phyloP scores from a whole-genome alignment of 2,113 vertebrate genomes.

The Callipepla californica region DNA sequence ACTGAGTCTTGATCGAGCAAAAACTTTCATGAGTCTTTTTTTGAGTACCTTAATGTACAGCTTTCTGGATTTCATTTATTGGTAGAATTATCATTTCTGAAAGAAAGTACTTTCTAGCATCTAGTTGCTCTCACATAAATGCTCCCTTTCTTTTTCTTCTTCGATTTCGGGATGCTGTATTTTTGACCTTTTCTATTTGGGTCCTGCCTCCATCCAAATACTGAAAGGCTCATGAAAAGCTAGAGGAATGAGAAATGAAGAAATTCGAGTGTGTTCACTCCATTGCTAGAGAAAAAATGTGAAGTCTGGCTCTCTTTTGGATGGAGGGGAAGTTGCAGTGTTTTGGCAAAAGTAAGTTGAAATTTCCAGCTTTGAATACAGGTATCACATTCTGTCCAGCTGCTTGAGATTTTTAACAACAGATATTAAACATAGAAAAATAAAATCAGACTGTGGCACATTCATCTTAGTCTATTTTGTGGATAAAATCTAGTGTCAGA shows the following conservation, averaged over 20 bases:
- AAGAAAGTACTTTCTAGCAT: neutral
- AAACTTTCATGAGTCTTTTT: neutral
- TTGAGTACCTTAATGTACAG: neutral
- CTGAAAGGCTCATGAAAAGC: neutral
- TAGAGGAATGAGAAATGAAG: neutral
- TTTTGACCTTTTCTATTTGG: neutral
- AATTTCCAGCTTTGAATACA: neutral
- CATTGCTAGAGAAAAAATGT: neutral
- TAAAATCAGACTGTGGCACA: neutral
- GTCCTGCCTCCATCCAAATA: neutral
- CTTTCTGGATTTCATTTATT: neutral
- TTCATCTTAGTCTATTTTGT: neutral
- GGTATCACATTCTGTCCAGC: neutral
- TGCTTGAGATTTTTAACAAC: neutral
- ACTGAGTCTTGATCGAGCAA: neutral
- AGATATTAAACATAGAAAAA: neutral
- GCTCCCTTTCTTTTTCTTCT: neutral
- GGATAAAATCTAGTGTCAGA: conserved; percentile 8
- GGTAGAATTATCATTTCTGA: neutral
- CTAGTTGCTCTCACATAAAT: neutral
- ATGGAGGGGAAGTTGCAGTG: neutral
- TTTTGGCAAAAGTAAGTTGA: neutral
- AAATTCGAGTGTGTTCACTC: neutral
- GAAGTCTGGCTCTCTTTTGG: neutral
- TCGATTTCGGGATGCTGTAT: neutral